Conservation (phyloP, 1,140 invertebrate species). For the Panagrolaimus sp. region DNA sequence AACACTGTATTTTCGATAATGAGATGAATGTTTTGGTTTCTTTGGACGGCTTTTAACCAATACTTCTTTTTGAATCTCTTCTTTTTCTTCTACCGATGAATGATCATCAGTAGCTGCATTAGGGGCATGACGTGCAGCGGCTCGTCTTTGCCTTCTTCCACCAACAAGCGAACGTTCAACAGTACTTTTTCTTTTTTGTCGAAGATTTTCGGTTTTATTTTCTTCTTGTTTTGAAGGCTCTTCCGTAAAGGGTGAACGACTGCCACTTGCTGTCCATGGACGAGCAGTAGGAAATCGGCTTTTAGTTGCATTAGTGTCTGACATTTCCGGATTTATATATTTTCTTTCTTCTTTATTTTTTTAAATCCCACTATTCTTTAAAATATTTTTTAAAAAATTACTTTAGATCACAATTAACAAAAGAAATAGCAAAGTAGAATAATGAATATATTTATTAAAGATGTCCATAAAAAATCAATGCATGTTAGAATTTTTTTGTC, state of each 20-base stretch:
- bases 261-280: conserved; percentile 4
- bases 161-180: no score
- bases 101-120: no score
- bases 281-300: background rate
- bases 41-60: no score
- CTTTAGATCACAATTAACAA: background rate
- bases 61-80: no score
- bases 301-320: background rate
- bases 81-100: no score
- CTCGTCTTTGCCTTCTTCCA: no score
- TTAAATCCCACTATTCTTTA: background rate
- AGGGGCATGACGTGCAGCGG: no score
- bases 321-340: conserved; percentile 11
- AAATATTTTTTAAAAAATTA: background rate
- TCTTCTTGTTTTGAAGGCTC: background rate
- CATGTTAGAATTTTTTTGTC: background rate
- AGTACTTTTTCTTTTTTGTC: no score
- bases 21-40: no score
- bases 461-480: background rate
- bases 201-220: no score
- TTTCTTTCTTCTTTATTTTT: background rate
- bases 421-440: background rate
- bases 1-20: no score
- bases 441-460: background rate
- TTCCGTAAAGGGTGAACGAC: conserved; percentile 8